Evolutionary conservation across 2,113 vertebrate genomes (phyloP).

Genomic region (Heptranchias perlo): DNA sequence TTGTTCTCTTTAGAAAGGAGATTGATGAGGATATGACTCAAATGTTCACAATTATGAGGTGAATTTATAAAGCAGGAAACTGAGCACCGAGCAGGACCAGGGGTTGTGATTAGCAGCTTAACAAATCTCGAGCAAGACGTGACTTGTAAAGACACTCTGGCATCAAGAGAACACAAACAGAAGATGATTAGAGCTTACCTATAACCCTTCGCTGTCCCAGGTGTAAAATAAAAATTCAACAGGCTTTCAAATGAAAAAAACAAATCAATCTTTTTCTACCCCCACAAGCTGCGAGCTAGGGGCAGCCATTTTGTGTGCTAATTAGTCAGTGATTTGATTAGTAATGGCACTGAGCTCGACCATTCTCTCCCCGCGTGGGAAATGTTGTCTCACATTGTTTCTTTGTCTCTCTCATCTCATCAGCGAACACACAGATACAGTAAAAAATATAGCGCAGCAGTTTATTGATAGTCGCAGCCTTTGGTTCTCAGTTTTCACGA

Average conservation of each 20-base stretch:
- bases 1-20: neutral
- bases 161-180: neutral
- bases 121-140: neutral
- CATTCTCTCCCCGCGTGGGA: too few relatives aligned
- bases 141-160: neutral
- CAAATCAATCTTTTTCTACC: neutral
- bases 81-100: neutral
- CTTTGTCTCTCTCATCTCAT: neutral
- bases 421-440: neutral
- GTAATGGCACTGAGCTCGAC: too few relatives aligned
- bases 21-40: neutral
- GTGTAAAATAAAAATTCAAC: neutral
- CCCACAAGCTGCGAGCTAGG: neutral
- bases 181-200: neutral
- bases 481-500: neutral
- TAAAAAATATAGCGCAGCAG: too few relatives aligned
- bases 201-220: neutral
- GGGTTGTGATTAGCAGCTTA: constrained; percentile 11
- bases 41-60: neutral
- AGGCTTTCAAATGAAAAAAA: neutral
- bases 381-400: neutral
- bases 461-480: neutral
- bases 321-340: neutral
- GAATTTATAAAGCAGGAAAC: neutral
- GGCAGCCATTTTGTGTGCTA: neutral